These are phyloP conservation scores for Gallinago undulata DNA, from an alignment of 2,113 vertebrate genomes.

Conservation along the genomic window DNA sequence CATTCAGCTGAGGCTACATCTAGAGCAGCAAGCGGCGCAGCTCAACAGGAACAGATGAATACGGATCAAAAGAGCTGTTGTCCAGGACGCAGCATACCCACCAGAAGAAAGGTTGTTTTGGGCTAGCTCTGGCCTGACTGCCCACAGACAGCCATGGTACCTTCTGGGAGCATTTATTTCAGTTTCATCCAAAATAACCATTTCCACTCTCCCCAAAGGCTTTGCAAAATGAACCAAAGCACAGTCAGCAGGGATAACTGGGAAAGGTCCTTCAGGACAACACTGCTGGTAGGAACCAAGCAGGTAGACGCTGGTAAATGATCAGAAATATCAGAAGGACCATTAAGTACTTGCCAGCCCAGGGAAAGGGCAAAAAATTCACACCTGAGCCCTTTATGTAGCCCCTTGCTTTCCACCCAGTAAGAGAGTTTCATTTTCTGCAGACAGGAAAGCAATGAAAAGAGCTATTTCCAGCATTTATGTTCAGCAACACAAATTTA, in stretches of 20 bases:
- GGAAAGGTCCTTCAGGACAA: not conserved
- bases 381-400: not conserved
- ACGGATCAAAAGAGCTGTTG: not conserved
- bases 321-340: not conserved
- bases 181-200: not conserved
- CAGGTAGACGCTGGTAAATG: not conserved
- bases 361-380: not conserved
- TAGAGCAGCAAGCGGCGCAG: not conserved
- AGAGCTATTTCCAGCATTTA: conserved; percentile 49
- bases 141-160: not conserved
- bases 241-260: not conserved
- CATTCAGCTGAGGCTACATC: not conserved
- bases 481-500: not conserved
- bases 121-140: not conserved
- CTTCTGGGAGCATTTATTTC: not conserved
- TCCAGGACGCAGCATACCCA: fast-evolving
- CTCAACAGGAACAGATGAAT: not conserved
- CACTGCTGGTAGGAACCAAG: not conserved
- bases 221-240: not conserved
- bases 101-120: not conserved
- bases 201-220: not conserved
- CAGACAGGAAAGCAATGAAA: conserved; percentile 30
- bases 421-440: not conserved
- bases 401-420: not conserved
- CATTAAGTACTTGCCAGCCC: not conserved